Conservation (phyloP, 2,113 vertebrate genomes). For the Heterotilapia buettikoferi region DNA sequence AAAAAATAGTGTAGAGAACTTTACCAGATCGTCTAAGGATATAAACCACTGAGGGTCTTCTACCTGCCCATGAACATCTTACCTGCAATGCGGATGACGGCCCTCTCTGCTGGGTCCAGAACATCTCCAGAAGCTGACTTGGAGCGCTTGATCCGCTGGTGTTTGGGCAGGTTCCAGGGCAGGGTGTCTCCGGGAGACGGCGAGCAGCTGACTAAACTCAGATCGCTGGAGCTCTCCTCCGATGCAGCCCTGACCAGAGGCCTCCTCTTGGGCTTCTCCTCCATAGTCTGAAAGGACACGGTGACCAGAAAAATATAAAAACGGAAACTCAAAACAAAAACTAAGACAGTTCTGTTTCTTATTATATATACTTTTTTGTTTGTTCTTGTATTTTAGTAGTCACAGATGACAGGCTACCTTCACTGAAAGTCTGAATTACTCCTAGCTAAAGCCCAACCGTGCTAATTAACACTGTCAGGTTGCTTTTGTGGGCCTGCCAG, state of each 20-base stretch:
- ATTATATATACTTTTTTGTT: background rate
- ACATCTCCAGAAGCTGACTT: slow-evolving; percentile 78
- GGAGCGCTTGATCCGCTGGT: slow-evolving; percentile 82
- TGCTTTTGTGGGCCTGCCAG: rapidly evolving
- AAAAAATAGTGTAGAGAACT: background rate
- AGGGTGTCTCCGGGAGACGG: slow-evolving; percentile 84
- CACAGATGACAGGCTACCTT: background rate
- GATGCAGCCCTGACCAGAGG: slow-evolving; percentile 69
- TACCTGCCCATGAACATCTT: background rate
- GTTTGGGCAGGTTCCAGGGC: slow-evolving; percentile 91
- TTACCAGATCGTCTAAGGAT: background rate
- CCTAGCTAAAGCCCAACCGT: background rate
- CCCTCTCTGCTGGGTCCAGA: slow-evolving; percentile 85
- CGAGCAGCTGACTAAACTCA: slow-evolving; percentile 41
- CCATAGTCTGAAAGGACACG: slow-evolving; percentile 60
- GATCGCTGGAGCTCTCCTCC: slow-evolving; percentile 73
- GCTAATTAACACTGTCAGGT: background rate
- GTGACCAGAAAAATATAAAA: background rate
- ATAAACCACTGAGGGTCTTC: background rate
- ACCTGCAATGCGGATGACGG: slow-evolving; percentile 91
- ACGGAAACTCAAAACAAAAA: background rate
- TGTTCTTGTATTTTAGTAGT: background rate
- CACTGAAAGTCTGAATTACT: background rate
- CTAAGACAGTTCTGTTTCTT: background rate
- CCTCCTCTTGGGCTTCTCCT: slow-evolving; percentile 49